A percentile compares a stretch with the other conserved stretches of the same genome.
These are phyloP conservation scores for Lithophane semibrunnea DNA, from an alignment of 2,888 invertebrate genomes.

Conservation along the genomic window DNA sequence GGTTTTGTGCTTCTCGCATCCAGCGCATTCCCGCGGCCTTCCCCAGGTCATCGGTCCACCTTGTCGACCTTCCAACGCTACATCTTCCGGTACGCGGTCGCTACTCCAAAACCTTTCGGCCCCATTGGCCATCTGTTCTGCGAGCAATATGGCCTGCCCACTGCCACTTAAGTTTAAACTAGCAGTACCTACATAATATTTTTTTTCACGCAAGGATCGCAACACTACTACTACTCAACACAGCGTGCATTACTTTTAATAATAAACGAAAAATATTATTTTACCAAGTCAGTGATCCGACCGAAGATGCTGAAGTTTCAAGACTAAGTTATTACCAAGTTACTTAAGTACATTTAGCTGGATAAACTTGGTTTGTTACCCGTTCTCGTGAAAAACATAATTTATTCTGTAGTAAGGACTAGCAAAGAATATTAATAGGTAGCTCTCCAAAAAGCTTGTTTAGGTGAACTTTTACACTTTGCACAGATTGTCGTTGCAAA, in stretches of 20 bases:
- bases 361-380: slow-evolving; percentile 67
- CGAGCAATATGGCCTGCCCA: too few relatives aligned
- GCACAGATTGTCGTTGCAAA: background rate
- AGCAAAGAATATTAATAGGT: slow-evolving; percentile 65
- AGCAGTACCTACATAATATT: too few relatives aligned
- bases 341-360: slow-evolving; percentile 67
- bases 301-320: slow-evolving; percentile 63
- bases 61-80: too few relatives aligned
- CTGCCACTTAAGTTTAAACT: too few relatives aligned
- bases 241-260: slow-evolving; percentile 48
- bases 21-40: too few relatives aligned
- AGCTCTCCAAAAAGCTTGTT: slow-evolving; percentile 45
- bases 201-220: too few relatives aligned
- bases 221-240: slow-evolving; percentile 13
- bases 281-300: slow-evolving; percentile 63
- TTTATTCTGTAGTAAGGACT: slow-evolving; percentile 65
- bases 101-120: too few relatives aligned
- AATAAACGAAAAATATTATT: slow-evolving; percentile 65
- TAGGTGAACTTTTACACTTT: slow-evolving; percentile 46
- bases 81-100: too few relatives aligned
- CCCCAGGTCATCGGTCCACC: too few relatives aligned
- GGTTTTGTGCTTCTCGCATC: too few relatives aligned
- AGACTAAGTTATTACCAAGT: slow-evolving; percentile 67
- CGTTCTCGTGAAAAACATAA: slow-evolving; percentile 68
- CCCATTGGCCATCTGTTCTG: too few relatives aligned